These are phyloP conservation scores for Hassar affinis DNA, from an alignment of 2,113 vertebrate species.

Conservation along the genomic window DNA sequence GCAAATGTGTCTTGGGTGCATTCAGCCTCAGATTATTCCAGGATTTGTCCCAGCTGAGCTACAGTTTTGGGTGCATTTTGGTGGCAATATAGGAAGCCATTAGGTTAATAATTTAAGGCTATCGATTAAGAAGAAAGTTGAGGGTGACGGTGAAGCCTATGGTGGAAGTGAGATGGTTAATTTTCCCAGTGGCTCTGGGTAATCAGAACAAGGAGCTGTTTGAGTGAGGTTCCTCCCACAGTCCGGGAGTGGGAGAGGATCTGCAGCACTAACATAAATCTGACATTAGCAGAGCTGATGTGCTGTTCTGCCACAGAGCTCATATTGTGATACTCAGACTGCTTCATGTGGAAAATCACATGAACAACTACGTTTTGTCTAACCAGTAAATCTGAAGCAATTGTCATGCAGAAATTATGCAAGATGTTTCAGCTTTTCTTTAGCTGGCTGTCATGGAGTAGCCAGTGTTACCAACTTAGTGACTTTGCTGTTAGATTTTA, in stretches of 20 bases:
- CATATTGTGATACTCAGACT: slow-evolving; percentile 6
- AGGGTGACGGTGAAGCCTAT: neutral
- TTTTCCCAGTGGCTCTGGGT: neutral
- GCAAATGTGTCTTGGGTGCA: neutral
- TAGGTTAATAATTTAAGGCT: neutral
- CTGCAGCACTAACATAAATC: slow-evolving; percentile 26
- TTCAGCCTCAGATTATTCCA: neutral
- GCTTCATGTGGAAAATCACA: neutral
- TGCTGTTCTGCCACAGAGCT: neutral
- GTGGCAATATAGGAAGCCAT: neutral
- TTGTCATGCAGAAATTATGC: neutral
- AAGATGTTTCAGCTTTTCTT: neutral
- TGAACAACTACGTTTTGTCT: neutral
- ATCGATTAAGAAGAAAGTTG: neutral
- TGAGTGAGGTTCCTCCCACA: slow-evolving; percentile 14
- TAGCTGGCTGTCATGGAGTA: neutral
- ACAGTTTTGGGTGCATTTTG: neutral
- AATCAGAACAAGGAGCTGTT: slow-evolving; percentile 27
- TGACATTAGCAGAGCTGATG: neutral
- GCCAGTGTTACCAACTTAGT: neutral
- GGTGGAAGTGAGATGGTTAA: slow-evolving; percentile 3
- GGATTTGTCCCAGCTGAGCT: neutral
- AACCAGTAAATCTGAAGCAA: neutral
- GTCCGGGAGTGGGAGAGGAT: slow-evolving; percentile 15
- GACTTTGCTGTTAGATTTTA: neutral